Conservation (phyloP, 2,113 vertebrate genomes). For the Neopipo cinnamomea region DNA sequence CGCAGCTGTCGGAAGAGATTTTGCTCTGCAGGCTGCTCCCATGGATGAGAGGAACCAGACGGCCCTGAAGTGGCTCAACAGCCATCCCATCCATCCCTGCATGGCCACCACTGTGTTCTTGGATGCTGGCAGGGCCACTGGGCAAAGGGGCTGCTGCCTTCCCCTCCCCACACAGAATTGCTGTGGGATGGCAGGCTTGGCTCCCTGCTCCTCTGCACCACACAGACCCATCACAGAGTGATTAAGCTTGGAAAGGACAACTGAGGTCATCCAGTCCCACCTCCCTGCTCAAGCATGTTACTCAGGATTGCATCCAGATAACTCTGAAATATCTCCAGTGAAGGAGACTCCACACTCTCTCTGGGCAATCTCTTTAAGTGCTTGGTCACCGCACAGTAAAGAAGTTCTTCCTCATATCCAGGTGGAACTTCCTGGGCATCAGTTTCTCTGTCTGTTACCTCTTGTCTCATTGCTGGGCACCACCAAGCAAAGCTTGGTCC, state of each 20-base stretch:
- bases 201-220: background rate
- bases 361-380: background rate
- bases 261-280: background rate
- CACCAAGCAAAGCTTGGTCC: background rate
- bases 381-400: background rate
- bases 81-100: background rate
- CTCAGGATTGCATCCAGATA: rapidly evolving
- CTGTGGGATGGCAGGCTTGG: background rate
- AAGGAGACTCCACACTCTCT: background rate
- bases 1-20: background rate
- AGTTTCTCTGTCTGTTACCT: background rate
- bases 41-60: background rate
- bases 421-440: background rate
- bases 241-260: background rate
- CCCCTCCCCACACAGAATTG: background rate
- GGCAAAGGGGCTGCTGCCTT: background rate
- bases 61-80: background rate
- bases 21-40: background rate
- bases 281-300: background rate
- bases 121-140: background rate
- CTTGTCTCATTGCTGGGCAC: background rate
- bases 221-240: rapidly evolving
- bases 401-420: background rate
- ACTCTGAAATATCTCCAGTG: background rate
- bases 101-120: background rate